Percentiles rank a stretch among this genome's conserved stretches.
phyloP scores from a whole-genome alignment of 1,140 invertebrate genomes.

The Rhagoletis zephyria region DNA sequence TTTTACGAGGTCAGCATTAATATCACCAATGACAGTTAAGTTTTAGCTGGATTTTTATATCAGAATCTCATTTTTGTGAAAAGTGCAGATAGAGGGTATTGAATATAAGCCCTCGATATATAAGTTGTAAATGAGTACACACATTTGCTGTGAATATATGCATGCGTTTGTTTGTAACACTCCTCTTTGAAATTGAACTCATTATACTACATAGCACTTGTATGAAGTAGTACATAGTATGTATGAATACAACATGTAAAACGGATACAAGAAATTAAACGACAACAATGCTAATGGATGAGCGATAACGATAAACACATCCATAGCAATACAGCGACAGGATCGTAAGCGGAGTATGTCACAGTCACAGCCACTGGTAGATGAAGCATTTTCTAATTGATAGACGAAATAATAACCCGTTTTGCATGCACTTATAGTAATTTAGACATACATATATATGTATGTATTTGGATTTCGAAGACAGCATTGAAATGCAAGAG shows the following conservation, averaged over 20 bases:
- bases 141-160: background rate
- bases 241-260: slow-evolving; percentile 4
- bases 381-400: background rate
- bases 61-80: too few relatives aligned
- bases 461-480: background rate
- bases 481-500: background rate
- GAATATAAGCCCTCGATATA: too few relatives aligned
- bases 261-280: slow-evolving; percentile 42
- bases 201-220: background rate
- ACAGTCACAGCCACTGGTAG: background rate
- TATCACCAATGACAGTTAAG: too few relatives aligned
- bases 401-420: background rate
- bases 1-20: too few relatives aligned
- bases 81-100: too few relatives aligned
- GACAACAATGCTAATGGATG: slow-evolving; percentile 32
- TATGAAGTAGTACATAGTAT: too few relatives aligned
- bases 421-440: background rate
- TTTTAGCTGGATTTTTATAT: too few relatives aligned
- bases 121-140: too few relatives aligned
- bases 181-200: slow-evolving; percentile 9
- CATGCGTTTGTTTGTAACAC: background rate
- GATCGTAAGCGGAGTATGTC: background rate
- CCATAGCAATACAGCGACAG: too few relatives aligned
- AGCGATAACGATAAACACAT: background rate
- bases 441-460: background rate